Evolutionary conservation across 2,888 invertebrate genomes (phyloP).

Genomic region (Amphipoea lucens): DNA sequence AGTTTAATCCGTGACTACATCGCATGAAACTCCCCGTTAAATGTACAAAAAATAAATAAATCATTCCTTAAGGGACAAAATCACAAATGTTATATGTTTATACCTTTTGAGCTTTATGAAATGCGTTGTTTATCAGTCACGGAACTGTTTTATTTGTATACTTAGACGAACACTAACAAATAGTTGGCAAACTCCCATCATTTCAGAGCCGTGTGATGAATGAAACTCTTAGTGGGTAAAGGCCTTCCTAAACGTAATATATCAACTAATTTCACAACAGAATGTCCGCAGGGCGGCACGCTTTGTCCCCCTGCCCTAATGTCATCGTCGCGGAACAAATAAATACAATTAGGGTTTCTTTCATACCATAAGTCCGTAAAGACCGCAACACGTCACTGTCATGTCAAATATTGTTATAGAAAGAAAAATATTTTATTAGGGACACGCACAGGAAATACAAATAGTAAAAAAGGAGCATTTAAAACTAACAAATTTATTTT

Average conservation of each 20-base stretch:
- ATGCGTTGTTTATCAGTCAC: constrained; percentile 15
- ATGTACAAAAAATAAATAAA: too few species aligned
- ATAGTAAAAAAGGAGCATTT: not conserved
- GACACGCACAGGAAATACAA: not conserved
- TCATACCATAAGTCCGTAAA: constrained; percentile 28
- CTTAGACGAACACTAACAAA: constrained; percentile 38
- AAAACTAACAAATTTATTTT: too few species aligned
- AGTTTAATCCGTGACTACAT: too few species aligned
- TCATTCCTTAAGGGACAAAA: not conserved
- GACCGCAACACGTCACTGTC: constrained; percentile 36
- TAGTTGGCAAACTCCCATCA: constrained; percentile 51
- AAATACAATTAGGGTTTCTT: constrained; percentile 58
- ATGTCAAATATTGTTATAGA: constrained; percentile 50
- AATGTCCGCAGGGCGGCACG: constrained; percentile 50
- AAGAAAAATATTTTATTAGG: not conserved
- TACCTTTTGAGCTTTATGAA: not conserved
- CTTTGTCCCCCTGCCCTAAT: constrained; percentile 58
- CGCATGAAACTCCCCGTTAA: too few species aligned
- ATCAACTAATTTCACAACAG: constrained; percentile 59
- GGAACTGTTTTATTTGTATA: constrained; percentile 24
- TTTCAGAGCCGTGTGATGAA: constrained; percentile 54
- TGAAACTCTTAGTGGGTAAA: constrained; percentile 50
- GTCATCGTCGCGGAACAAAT: constrained; percentile 55
- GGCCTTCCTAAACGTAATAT: constrained; percentile 52
- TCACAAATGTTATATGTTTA: not conserved